phyloP scores from a whole-genome alignment of 2,888 invertebrate species.

The Sericinus montela region DNA sequence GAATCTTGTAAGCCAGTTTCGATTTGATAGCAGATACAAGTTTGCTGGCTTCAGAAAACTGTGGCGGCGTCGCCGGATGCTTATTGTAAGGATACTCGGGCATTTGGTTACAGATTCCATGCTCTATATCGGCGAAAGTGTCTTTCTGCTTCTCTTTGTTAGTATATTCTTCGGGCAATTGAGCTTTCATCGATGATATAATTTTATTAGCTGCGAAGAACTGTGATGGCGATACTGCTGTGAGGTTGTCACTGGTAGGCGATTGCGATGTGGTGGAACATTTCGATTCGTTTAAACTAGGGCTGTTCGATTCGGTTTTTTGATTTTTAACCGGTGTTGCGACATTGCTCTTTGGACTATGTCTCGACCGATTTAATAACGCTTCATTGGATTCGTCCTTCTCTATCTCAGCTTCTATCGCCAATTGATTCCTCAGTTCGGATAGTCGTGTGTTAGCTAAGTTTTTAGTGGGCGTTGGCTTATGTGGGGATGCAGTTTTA shows the following conservation, averaged over 20 bases:
- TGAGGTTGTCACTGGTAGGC: slow-evolving; percentile 55
- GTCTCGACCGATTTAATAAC: slow-evolving; percentile 23
- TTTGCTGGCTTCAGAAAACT: slow-evolving; percentile 69
- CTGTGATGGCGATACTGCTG: slow-evolving; percentile 62
- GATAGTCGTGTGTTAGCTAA: slow-evolving; percentile 20
- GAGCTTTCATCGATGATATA: slow-evolving; percentile 69
- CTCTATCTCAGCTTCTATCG: slow-evolving; percentile 24
- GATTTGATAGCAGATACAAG: slow-evolving; percentile 68
- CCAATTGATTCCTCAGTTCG: slow-evolving; percentile 24
- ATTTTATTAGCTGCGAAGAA: slow-evolving; percentile 71
- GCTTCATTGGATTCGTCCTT: background rate
- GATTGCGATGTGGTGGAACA: slow-evolving; percentile 42
- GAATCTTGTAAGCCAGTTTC: slow-evolving; percentile 50
- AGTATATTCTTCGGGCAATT: slow-evolving; percentile 59
- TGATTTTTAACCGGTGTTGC: slow-evolving; percentile 33
- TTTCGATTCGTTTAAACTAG: slow-evolving; percentile 43
- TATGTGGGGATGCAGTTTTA: slow-evolving; percentile 28
- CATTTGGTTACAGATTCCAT: slow-evolving; percentile 64
- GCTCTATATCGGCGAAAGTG: slow-evolving; percentile 67
- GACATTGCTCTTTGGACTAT: slow-evolving; percentile 35
- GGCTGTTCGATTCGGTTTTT: slow-evolving; percentile 42
- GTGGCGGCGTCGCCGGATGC: slow-evolving; percentile 67
- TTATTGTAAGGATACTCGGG: slow-evolving; percentile 64
- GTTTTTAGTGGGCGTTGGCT: slow-evolving; percentile 26
- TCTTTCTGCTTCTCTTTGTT: slow-evolving; percentile 55